Percentiles rank a stretch among this genome's conserved stretches.
Evolutionary conservation across 2,888 invertebrate species (phyloP).

Genomic region (Athrips mouffetella): DNA sequence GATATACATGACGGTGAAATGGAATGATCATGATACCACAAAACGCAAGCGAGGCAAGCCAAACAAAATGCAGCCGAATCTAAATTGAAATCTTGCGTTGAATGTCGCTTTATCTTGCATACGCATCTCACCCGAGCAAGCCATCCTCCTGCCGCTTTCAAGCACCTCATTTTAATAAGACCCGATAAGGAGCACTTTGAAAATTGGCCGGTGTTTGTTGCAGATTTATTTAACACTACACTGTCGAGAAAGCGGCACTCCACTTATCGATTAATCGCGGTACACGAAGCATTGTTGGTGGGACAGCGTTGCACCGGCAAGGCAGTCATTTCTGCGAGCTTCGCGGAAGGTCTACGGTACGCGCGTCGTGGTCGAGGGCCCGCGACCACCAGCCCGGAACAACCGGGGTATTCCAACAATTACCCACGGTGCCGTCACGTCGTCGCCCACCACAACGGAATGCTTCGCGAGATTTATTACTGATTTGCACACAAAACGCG

Average conservation of each 20-base stretch:
- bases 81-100: conserved; percentile 69
- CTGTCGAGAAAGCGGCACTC: conserved; percentile 62
- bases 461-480: conserved; percentile 48
- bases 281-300: conserved; percentile 61
- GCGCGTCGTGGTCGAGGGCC: conserved; percentile 68
- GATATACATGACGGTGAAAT: conserved; percentile 44
- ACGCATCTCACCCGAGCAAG: conserved; percentile 72
- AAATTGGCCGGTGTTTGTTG: conserved; percentile 44
- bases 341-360: conserved; percentile 61
- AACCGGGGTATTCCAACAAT: conserved; percentile 69
- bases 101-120: conserved; percentile 58
- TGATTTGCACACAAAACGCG: conserved; percentile 38
- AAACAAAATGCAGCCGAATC: conserved; percentile 61
- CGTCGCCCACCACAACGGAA: conserved; percentile 44
- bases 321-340: conserved; percentile 65
- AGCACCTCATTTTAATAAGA: conserved; percentile 72
- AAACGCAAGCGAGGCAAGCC: conserved; percentile 56
- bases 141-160: conserved; percentile 74
- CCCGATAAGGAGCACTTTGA: conserved; percentile 48
- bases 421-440: conserved; percentile 66
- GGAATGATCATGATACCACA: conserved; percentile 49
- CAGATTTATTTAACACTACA: conserved; percentile 59
- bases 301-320: conserved; percentile 49
- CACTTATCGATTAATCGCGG: conserved; percentile 68
- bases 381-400: conserved; percentile 72